A percentile compares a stretch with the other conserved stretches of the same genome.
phyloP scores from a whole-genome alignment of 2,797 vertebrate species.

The Salmo trutta region DNA sequence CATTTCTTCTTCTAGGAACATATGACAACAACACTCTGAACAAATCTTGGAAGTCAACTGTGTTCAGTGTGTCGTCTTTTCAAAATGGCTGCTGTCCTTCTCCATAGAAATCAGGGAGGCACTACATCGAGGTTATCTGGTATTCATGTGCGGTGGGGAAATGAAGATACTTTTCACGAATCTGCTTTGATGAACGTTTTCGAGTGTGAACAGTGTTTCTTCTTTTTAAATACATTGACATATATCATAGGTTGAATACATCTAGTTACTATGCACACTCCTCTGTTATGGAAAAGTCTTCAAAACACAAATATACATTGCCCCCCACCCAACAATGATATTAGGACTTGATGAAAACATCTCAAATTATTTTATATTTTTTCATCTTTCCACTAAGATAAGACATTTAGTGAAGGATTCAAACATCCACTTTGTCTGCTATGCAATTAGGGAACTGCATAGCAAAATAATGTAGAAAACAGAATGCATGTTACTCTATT shows the following conservation, averaged over 20 bases:
- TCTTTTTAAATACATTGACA: conserved; percentile 40
- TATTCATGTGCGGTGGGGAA: not conserved
- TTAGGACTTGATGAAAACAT: conserved; percentile 55
- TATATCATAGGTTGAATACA: conserved; percentile 48
- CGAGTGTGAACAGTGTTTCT: conserved; percentile 42
- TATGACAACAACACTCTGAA: not conserved
- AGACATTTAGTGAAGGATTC: conserved; percentile 70
- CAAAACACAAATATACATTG: conserved; percentile 42
- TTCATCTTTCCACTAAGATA: conserved; percentile 56
- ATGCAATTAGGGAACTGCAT: conserved; percentile 51
- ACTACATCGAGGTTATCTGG: conserved; percentile 43
- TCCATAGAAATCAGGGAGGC: conserved; percentile 43
- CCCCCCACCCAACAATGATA: conserved; percentile 35
- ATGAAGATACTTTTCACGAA: conserved; percentile 16
- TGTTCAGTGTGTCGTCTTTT: not conserved
- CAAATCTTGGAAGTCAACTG: not conserved
- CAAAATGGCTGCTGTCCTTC: conserved; percentile 19
- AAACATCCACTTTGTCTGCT: conserved; percentile 58
- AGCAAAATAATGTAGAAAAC: conserved; percentile 46
- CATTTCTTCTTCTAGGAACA: not conserved
- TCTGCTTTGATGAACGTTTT: conserved; percentile 33
- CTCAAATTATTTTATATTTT: conserved; percentile 45
- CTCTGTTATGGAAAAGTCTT: conserved; percentile 43
- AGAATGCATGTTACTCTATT: conserved; percentile 34
- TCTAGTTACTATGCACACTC: conserved; percentile 48